Evolutionary conservation across 2,888 invertebrate genomes (phyloP), one percentile per base, ranked within the genome.

Genomic region (Augochlorella aurata): DNA sequence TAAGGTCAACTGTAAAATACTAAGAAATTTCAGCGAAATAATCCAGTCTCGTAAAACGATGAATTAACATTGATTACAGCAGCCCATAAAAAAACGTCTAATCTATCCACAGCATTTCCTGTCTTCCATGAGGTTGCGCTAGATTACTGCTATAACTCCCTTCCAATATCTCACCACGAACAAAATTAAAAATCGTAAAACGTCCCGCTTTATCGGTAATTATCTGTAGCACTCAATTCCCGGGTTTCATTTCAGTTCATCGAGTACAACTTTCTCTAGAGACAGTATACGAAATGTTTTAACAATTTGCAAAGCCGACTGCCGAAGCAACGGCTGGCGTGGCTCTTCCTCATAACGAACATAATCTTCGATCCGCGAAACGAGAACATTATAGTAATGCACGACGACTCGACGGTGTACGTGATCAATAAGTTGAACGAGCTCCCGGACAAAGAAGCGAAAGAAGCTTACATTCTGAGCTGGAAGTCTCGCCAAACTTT

Each of bases 391-490:
- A 94, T 98, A 50, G 94, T 98, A 18, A 93, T 97, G 74, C 95
- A 97, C 81, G 97, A 97, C 90, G 97, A 97, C 87, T 95, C 95
- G 70, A 95, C 95, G 71, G 95, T 97, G 66, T 95, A 95, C 93
- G 93, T 95, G 47, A 92, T 96, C 49, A 94, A 96, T 90, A 95
- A 95, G 90, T 92, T 94, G 54, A 94, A 94, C 93, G 93, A 94
- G 75, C 89, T 94, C 71, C 92, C 94, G 0, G 90, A 91, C 24
- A 90, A 89, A 14, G 91, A 93, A 68, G 87, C 90, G 1, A 94
- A 94, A 91, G 0, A 93, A 92, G 86, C 85, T 81, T 91, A 92
- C 18, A 86, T 87, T 1, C 89, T 89, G 21, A 89, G 88, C 74
- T 89, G 89, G 9, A 90, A 91, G 18, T 90, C 90, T 24, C 92